Conservation (phyloP, 2,113 vertebrate genomes). For the Chloropsis cyanopogon region DNA sequence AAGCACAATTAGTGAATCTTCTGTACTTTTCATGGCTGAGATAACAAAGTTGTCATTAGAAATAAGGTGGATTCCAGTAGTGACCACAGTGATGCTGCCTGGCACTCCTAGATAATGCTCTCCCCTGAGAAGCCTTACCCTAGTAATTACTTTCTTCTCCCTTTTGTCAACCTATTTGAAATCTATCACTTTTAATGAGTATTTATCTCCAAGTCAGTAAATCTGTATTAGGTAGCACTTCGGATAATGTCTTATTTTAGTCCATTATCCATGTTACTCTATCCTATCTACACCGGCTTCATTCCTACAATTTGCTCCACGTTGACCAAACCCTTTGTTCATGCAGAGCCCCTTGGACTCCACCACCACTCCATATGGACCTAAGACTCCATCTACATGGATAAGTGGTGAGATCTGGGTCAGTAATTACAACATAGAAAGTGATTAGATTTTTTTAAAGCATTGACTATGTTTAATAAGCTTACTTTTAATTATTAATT, state of each 20-base stretch:
- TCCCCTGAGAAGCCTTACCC: constrained; percentile 5
- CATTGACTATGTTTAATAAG: constrained; percentile 16
- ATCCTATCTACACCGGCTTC: background rate
- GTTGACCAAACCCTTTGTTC: background rate
- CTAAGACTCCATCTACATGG: background rate
- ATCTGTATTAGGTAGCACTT: constrained; percentile 16
- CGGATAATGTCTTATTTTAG: constrained; percentile 1
- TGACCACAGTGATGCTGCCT: constrained; percentile 31
- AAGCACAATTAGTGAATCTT: background rate
- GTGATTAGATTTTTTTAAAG: background rate
- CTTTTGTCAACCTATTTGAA: constrained; percentile 50
- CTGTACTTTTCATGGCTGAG: background rate
- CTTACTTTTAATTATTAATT: constrained; percentile 46
- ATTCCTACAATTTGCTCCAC: background rate
- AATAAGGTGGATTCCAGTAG: constrained; percentile 40
- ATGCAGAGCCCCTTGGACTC: background rate
- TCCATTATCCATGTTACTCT: background rate
- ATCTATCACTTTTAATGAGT: constrained; percentile 51
- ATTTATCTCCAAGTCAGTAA: constrained; percentile 43
- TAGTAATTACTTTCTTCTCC: constrained; percentile 47
- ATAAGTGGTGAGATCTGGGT: background rate
- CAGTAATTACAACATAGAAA: constrained; percentile 18
- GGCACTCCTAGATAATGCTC: constrained; percentile 13
- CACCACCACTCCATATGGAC: background rate
- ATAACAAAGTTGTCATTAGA: constrained; percentile 36